These are phyloP conservation scores for Urocynchramus pylzowi DNA, from an alignment of 2,113 vertebrate species.

Conservation along the genomic window DNA sequence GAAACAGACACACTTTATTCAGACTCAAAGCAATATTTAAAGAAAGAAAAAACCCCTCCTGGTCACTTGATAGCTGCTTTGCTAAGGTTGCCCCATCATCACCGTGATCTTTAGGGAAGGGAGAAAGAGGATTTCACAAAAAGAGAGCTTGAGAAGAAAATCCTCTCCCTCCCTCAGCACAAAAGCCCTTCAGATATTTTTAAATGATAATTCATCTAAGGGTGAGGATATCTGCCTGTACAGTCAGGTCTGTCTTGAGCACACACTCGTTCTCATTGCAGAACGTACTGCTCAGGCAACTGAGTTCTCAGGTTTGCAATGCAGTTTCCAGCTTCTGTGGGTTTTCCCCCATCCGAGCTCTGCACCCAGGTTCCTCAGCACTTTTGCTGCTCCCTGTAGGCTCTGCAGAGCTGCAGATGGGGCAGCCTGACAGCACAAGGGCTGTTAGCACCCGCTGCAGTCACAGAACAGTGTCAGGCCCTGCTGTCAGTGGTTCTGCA, in stretches of 20 bases:
- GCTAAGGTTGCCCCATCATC: not conserved
- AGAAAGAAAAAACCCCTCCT: not conserved
- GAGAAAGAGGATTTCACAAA: not conserved
- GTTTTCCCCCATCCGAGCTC: not conserved
- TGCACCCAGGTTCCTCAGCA: not conserved
- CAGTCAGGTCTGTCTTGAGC: not conserved
- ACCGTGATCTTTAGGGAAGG: not conserved
- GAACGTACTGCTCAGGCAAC: not conserved
- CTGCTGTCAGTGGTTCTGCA: fast-evolving
- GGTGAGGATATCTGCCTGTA: not conserved
- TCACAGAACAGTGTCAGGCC: not conserved
- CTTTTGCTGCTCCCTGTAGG: not conserved
- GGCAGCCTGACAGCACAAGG: not conserved
- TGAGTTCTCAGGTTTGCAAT: not conserved
- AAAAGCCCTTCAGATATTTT: not conserved
- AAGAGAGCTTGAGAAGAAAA: not conserved
- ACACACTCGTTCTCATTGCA: not conserved
- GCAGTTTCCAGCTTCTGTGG: not conserved
- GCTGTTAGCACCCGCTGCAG: not conserved
- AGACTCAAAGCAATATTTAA: slow-evolving; percentile 18
- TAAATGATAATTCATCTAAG: not conserved
- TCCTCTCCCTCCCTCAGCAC: not conserved
- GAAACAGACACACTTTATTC: not conserved
- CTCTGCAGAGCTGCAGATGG: not conserved
- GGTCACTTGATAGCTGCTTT: slow-evolving; percentile 3